Evolutionary conservation across 2,888 invertebrate genomes (phyloP), one percentile per base, ranked within the genome.

Genomic region (Myopa testacea): DNA sequence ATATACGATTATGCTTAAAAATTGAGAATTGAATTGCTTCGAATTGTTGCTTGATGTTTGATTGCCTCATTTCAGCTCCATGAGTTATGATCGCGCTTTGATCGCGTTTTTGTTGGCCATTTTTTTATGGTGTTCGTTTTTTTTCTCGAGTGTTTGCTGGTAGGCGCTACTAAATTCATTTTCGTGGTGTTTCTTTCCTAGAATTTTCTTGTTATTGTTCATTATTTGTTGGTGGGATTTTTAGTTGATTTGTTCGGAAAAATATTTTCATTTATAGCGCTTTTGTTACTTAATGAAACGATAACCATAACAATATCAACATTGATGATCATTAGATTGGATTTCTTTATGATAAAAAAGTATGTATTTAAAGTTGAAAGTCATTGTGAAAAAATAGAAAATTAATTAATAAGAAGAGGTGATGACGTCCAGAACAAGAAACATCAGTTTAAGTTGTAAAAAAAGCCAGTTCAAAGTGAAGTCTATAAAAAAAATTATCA

Each of bases 391-490:
- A 34, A 14, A 7, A 8, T 4, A 52, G 34, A 52, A 4, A 65
- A 38, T 37, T 3, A 34, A 14, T 10, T 34, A 70, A 70, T 26
- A 26, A 70, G 14, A 26, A 2, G 8, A 77, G 60, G 77, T 62
- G 60, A 55, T 60, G 72, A 73, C 26, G 65, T 52, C n/a, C 65
- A 71, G 26, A 26, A 77, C 73, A 77, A 77, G 77, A 73, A 77
- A 52, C 60, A 68, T 73, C 77, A 55, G 73, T 77, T 77, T 73
- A 77, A 68, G 68, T 73, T 73, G 73, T 1, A 65, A 37, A 55
- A 55, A 55, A 16, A 55, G 10, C 14, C 26, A 34, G n/a, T 12
- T 12, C 14, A 65, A 74, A 74, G 12, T 26, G 50, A 50, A 26
- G 16, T 16, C 63, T 4, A 12, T 16, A 58, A 16, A 38, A 72